phyloP scores from a whole-genome alignment of 2,797 vertebrate genomes.

The Myripristis jacobus region DNA sequence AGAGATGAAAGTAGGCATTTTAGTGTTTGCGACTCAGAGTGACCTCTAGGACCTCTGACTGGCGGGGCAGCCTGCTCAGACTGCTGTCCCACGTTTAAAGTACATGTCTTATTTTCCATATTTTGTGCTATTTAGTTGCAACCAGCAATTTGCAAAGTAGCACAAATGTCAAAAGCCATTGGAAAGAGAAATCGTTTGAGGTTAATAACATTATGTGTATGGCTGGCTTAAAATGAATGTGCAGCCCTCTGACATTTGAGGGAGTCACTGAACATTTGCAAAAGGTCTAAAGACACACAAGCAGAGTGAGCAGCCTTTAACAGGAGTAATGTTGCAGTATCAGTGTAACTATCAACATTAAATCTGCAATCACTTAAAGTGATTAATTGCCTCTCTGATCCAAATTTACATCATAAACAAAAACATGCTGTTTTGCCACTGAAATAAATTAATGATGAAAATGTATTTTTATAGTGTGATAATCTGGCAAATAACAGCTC shows the following conservation, averaged over 20 bases:
- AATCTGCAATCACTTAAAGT: background rate
- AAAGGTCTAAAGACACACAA: constrained; percentile 58
- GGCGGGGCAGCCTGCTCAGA: constrained; percentile 28
- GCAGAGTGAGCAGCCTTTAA: constrained; percentile 6
- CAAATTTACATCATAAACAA: constrained; percentile 3
- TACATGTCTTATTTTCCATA: constrained; percentile 43
- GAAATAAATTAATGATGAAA: background rate
- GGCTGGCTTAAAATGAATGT: constrained; percentile 70
- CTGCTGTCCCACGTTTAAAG: constrained; percentile 23
- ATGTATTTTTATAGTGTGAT: background rate
- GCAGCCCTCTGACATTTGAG: constrained; percentile 74
- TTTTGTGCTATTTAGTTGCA: constrained; percentile 55
- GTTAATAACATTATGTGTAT: constrained; percentile 76
- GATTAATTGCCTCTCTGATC: constrained; percentile 18
- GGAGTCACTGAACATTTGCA: constrained; percentile 66
- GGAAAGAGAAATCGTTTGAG: constrained; percentile 70
- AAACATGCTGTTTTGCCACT: background rate
- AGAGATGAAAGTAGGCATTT: constrained; percentile 39
- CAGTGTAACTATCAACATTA: constrained; percentile 1
- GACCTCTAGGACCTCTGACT: constrained; percentile 22
- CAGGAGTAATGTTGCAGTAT: constrained; percentile 19
- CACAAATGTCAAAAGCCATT: constrained; percentile 72
- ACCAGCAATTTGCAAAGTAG: constrained; percentile 67
- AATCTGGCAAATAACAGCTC: constrained; percentile 4
- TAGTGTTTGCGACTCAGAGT: constrained; percentile 21